Conservation (phyloP, 2,113 vertebrate genomes). For the Barnardius zonarius region DNA sequence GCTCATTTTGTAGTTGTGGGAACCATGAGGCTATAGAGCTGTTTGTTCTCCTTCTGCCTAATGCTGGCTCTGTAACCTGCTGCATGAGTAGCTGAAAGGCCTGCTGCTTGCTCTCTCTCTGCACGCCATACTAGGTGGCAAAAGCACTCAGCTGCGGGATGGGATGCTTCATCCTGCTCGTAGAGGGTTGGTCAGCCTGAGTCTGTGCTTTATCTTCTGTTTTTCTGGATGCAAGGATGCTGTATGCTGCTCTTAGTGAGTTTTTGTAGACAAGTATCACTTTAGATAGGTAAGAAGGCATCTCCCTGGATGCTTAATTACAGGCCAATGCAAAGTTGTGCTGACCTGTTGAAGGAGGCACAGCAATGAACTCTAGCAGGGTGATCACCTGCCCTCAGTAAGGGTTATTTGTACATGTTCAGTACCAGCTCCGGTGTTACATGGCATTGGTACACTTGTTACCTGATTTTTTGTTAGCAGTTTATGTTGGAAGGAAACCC, state of each 20-base stretch:
- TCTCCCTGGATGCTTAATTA: background rate
- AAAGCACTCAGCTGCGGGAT: background rate
- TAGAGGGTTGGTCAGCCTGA: background rate
- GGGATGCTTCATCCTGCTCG: background rate
- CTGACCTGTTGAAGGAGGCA: background rate
- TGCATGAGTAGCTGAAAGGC: background rate
- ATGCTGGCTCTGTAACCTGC: background rate
- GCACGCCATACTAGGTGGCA: accelerated
- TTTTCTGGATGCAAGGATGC: background rate
- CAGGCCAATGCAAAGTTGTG: background rate
- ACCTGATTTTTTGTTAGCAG: accelerated
- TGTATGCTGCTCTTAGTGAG: background rate
- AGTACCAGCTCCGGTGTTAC: background rate
- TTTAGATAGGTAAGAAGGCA: background rate
- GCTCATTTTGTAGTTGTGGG: background rate
- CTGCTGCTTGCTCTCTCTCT: accelerated
- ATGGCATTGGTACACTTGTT: background rate
- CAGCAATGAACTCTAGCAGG: background rate
- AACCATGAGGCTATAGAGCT: accelerated
- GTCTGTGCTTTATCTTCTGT: accelerated
- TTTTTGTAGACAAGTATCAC: background rate
- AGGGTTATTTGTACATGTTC: accelerated
- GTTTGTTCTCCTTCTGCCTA: accelerated
- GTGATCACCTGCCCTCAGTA: accelerated
- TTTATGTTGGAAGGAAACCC: background rate